Percentiles rank a stretch among this genome's conserved stretches.
Conservation (phyloP, 2,888 invertebrate genomes). For the Papilio demoleus region DNA sequence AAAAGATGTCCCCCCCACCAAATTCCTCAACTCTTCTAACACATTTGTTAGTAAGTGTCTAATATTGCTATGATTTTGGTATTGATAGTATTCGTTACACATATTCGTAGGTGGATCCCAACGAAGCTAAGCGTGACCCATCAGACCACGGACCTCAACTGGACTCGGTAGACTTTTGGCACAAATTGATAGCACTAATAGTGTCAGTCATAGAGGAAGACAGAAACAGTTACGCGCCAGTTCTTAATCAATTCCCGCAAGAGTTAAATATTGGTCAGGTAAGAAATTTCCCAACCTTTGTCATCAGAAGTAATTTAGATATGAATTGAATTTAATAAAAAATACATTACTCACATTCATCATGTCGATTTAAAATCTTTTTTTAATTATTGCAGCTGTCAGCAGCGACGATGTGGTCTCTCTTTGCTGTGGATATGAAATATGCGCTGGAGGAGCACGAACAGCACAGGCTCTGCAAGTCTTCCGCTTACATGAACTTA, state of each 20-base stretch:
- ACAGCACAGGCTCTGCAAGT: constrained; percentile 96
- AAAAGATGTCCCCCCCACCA: no score
- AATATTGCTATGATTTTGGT: not conserved
- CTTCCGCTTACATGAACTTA: constrained; percentile 99
- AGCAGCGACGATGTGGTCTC: constrained; percentile 98
- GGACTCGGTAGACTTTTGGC: constrained; percentile 98
- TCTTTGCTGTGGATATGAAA: constrained; percentile 98
- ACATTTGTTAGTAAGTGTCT: no score
- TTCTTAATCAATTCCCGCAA: constrained; percentile 99
- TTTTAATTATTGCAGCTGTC: constrained; percentile 88
- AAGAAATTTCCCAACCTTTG: constrained; percentile 49
- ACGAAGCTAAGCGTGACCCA: constrained; percentile 93
- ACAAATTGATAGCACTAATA: constrained; percentile 97
- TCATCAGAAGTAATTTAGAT: not conserved
- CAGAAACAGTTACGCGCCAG: constrained; percentile 98
- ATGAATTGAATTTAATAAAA: no score
- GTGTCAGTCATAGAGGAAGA: constrained; percentile 99
- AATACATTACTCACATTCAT: no score
- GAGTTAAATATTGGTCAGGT: constrained; percentile 99
- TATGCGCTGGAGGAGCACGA: constrained; percentile 99
- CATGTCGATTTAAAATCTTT: no score
- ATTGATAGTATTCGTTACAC: not conserved
- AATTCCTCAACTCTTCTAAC: no score
- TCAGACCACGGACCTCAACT: constrained; percentile 93
- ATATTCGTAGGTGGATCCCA: constrained; percentile 89